These are phyloP conservation scores for Ichneumoninae sp. DNA, from an alignment of 2,888 invertebrate genomes.

Conservation along the genomic window DNA sequence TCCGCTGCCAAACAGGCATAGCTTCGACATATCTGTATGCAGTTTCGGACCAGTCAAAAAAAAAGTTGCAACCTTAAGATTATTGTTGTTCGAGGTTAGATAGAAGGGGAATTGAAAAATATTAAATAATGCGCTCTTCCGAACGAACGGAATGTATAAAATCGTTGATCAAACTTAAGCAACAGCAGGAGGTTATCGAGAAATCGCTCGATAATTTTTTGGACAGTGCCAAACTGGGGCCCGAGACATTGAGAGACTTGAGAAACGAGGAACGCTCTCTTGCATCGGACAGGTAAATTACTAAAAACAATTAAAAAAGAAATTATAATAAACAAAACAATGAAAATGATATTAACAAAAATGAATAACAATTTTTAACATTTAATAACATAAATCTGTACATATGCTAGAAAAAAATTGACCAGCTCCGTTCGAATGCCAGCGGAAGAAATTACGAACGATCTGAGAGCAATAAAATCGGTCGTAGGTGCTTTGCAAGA, in stretches of 20 bases:
- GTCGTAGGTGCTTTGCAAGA: slow-evolving; percentile 70
- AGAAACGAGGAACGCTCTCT: slow-evolving; percentile 69
- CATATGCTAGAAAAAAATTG: slow-evolving; percentile 45
- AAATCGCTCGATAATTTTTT: slow-evolving; percentile 75
- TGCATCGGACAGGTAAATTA: slow-evolving; percentile 74
- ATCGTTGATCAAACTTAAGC: slow-evolving; percentile 76
- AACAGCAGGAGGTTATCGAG: slow-evolving; percentile 78
- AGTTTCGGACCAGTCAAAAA: slow-evolving; percentile 1
- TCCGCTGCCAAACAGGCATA: neutral
- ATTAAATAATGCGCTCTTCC: slow-evolving; percentile 58
- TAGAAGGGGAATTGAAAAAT: neutral
- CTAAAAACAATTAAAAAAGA: neutral
- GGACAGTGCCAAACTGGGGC: slow-evolving; percentile 75
- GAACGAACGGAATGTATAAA: slow-evolving; percentile 72
- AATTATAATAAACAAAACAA: slow-evolving; percentile 30
- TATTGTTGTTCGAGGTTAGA: neutral
- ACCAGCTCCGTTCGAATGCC: slow-evolving; percentile 62
- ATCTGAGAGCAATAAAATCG: slow-evolving; percentile 71
- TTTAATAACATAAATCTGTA: slow-evolving; percentile 23
- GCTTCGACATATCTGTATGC: neutral
- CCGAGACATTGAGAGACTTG: slow-evolving; percentile 71
- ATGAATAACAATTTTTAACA: neutral
- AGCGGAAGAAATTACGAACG: slow-evolving; percentile 70
- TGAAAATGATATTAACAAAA: slow-evolving; percentile 7
- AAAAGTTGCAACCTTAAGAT: neutral